Base-by-base conservation (phyloP, 2,797 vertebrate genomes). In the Ibycter americanus region DNA sequence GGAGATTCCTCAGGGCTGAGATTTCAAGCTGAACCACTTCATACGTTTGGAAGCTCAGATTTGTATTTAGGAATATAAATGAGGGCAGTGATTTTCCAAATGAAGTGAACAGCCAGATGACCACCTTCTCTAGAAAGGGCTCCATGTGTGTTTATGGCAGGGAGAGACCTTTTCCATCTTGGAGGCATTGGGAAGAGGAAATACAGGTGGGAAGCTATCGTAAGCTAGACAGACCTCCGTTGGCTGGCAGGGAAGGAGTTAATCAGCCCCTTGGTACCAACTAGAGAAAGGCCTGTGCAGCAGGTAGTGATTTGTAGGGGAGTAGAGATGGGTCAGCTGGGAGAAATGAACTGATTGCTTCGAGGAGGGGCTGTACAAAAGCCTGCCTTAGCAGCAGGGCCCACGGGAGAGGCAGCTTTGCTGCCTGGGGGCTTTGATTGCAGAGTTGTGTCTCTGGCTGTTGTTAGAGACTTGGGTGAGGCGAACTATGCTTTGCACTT, bases 331-430 rank as follows among this genome's bases (percentile, higher is more conserved):
- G 66, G 46, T 9, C 61, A 61, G 82, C 56, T 87, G 83, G 47
- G 63, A 66, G 44, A 54, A 87, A 77, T 52, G 18, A 89, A 21
- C 22, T 62, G 21, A 8, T 70, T 65, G 32, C 22, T 84, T 40
- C 40, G 42, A 58, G 19, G 2, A 58, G 25, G 15, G 18, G 20
- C 18, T 65, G 2, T 62, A 46, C 47, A 65, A 66, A 71, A 44
- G 42, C 6, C 16, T 27, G 40, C 11, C 16, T 52, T 40, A 42
- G 56, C 1, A 68, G 18, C 21, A 6, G 3, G 7, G 1, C 0
- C 7, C 1, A 0, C 0, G 72, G 5, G 6, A 1, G 12, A 0
- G 6, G 6, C 0, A 1, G n/a, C 0, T 7, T 47, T 65, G 21
- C 4, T 74, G 10, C 3, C 27, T 23, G 20, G 20, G 29, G 22